Evolutionary conservation across 2,797 vertebrate species (phyloP), one percentile per base, ranked within the genome.

Genomic region (Cossypha polioptera): DNA sequence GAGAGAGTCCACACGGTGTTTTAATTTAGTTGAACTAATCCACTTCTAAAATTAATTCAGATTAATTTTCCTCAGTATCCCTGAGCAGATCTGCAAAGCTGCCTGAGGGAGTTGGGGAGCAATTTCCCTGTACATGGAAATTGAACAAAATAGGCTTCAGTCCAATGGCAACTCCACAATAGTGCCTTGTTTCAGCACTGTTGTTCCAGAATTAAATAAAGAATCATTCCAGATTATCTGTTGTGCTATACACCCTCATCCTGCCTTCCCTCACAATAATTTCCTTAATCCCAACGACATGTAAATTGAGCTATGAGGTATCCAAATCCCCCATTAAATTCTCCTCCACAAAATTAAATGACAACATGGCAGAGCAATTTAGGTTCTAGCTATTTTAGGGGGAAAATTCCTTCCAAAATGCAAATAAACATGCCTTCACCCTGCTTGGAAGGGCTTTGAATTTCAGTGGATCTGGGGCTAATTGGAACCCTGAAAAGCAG

Each of bases 1-100:
- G 66, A 95, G 84, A 36, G 33, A 92, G 92, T 96, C 94, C 90
- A 96, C 94, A 96, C 58, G 2, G 66, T 14, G 14, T 94, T 96
- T 96, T 96, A 95, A 96, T 96, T 96, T 95, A 96, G 96, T 92
- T 88, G 94, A 94, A 96, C 94, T 96, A 96, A 96, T 92, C 87
- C 91, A 95, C 90, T 95, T 96, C 92, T 89, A 83, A 96, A 94
- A 96, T 94, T 93, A 96, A 94, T 96, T 96, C 95, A 95, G 91
- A 95, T 95, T 95, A 90, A 96, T 95, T 96, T 96, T 96, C 93
- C 90, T 91, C 82, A 94, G 85, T 95, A 92, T 96, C 96, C 95
- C 73, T 86, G 58, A 92, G 59, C 85, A 95, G 94, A 92, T 92
- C 92, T 95, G 67, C 55, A 86, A 78, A 96, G 33, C 88, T 94